Evolutionary conservation across 2,888 invertebrate species (phyloP).

Genomic region (Lottia scabra): DNA sequence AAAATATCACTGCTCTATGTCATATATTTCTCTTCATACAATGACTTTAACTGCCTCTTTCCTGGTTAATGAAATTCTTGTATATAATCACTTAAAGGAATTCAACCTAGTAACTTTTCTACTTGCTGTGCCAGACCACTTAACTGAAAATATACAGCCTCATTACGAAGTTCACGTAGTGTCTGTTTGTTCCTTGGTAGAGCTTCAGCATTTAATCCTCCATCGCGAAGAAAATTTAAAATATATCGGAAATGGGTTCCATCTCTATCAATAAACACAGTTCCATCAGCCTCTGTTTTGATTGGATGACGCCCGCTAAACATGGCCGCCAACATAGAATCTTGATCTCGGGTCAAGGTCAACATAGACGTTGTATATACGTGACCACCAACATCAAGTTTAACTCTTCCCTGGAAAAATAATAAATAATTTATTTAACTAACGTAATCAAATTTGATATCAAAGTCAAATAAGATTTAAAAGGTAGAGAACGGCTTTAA

Average conservation of each 20-base stretch:
- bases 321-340: conserved; percentile 65
- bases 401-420: conserved; percentile 56
- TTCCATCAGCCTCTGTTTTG: conserved; percentile 53
- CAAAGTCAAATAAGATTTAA: too few species aligned
- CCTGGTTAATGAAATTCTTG: too few species aligned
- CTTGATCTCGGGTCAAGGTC: conserved; percentile 58
- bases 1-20: too few species aligned
- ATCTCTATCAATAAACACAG: conserved; percentile 62
- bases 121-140: conserved; percentile 59
- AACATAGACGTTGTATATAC: conserved; percentile 59
- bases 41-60: too few species aligned
- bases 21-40: too few species aligned
- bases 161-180: conserved; percentile 57
- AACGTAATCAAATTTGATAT: too few species aligned
- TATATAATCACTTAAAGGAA: background rate
- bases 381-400: conserved; percentile 62
- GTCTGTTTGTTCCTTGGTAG: conserved; percentile 57
- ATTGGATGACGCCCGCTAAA: conserved; percentile 61
- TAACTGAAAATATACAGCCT: conserved; percentile 61
- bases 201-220: conserved; percentile 52
- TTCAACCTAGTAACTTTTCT: conserved; percentile 43
- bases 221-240: conserved; percentile 64
- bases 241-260: conserved; percentile 64
- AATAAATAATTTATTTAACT: background rate
- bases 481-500: too few species aligned